These are phyloP conservation scores for Mionectes macconnelli DNA, from an alignment of 2,113 vertebrate genomes.

Conservation along the genomic window DNA sequence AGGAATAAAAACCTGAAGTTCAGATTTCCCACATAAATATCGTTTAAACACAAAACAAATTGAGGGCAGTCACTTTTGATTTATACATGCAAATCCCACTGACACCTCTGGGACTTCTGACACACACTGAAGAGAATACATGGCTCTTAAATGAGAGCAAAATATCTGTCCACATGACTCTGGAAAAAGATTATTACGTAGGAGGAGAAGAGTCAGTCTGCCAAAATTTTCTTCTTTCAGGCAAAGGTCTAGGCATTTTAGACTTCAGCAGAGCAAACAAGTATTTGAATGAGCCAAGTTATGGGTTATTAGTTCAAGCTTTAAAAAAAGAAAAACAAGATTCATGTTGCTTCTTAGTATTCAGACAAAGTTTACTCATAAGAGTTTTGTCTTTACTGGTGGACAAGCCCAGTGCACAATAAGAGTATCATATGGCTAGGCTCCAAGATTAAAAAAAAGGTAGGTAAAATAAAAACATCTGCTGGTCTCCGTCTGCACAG, in stretches of 20 bases:
- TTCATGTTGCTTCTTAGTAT: background rate
- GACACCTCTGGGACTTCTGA: conserved; percentile 56
- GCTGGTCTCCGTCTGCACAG: background rate
- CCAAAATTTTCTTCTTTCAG: conserved; percentile 54
- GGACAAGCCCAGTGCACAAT: background rate
- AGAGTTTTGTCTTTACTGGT: conserved; percentile 21
- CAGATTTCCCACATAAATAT: background rate
- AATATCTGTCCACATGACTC: conserved; percentile 43
- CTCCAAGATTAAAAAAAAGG: conserved; percentile 5
- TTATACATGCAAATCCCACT: background rate
- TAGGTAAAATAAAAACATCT: conserved; percentile 55
- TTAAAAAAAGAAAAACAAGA: conserved; percentile 24
- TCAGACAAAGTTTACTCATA: conserved; percentile 2
- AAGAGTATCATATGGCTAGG: background rate
- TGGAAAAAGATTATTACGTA: conserved; percentile 1
- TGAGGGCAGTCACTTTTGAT: conserved; percentile 22
- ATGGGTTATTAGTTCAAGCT: conserved; percentile 52
- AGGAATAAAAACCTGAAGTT: background rate
- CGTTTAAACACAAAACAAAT: background rate
- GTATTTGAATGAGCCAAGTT: background rate
- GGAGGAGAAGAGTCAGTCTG: conserved; percentile 19
- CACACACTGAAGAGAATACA: conserved; percentile 10
- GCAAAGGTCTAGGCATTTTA: conserved; percentile 14
- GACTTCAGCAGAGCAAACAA: conserved; percentile 40
- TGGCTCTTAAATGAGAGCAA: conserved; percentile 24